These are phyloP conservation scores for Odobenus rosmarus DNA, from an alignment of 2,113 vertebrate species.

Conservation along the genomic window DNA sequence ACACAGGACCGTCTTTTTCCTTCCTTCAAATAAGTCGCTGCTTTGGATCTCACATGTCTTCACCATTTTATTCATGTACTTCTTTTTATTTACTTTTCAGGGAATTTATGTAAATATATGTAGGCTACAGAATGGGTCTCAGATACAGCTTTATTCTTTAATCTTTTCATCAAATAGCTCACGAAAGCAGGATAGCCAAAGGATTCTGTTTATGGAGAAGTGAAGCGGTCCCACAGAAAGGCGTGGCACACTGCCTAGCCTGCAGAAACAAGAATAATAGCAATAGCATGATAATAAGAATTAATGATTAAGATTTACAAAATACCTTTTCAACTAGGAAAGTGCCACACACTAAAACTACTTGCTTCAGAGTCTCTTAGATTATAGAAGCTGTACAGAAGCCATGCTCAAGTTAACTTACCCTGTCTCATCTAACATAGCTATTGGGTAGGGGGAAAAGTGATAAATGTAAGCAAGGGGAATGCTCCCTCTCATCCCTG, in stretches of 20 bases:
- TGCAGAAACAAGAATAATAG: constrained; percentile 47
- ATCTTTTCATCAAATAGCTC: constrained; percentile 80
- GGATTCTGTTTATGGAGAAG: constrained; percentile 59
- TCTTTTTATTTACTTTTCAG: constrained; percentile 78
- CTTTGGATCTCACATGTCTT: constrained; percentile 65
- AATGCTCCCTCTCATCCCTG: not conserved
- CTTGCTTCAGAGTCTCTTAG: not conserved
- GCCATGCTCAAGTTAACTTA: not conserved
- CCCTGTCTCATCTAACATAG: not conserved
- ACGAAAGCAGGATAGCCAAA: constrained; percentile 55
- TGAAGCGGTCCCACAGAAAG: constrained; percentile 47
- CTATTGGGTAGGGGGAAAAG: not conserved
- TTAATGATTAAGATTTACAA: constrained; percentile 51
- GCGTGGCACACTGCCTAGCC: not conserved
- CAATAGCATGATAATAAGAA: constrained; percentile 50
- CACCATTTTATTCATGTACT: constrained; percentile 64
- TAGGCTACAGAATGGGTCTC: constrained; percentile 71
- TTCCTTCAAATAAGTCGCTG: constrained; percentile 66
- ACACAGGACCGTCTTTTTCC: constrained; percentile 70
- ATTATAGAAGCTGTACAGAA: not conserved
- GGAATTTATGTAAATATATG: constrained; percentile 83
- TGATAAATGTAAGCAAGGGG: not conserved
- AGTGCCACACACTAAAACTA: not conserved
- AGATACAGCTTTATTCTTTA: constrained; percentile 78
- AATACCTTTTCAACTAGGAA: constrained; percentile 55